phyloP scores from a whole-genome alignment of 2,888 invertebrate species.

The Alviniconcha strummeri region DNA sequence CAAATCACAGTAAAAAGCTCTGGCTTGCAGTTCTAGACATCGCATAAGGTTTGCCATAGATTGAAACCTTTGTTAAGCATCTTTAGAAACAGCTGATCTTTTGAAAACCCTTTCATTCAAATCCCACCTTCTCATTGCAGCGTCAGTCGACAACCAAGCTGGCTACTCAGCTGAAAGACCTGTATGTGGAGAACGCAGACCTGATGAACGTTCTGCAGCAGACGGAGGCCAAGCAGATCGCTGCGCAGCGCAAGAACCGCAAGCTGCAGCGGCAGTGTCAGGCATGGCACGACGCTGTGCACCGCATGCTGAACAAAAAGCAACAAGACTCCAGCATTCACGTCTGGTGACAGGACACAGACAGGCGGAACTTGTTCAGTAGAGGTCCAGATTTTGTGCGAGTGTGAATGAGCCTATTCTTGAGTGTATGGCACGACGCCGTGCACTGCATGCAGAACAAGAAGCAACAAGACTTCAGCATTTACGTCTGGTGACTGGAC shows the following conservation, averaged over 20 bases:
- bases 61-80: too few relatives aligned
- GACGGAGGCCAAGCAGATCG: conserved; percentile 62
- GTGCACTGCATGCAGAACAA: conserved; percentile 24
- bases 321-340: not conserved
- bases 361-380: not conserved
- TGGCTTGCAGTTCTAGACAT: too few relatives aligned
- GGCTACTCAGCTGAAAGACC: conserved; percentile 61
- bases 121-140: conserved; percentile 44
- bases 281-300: conserved; percentile 46
- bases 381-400: too few relatives aligned
- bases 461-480: not conserved
- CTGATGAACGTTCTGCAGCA: conserved; percentile 58
- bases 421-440: conserved; percentile 42
- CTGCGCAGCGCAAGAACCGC: conserved; percentile 56
- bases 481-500: not conserved
- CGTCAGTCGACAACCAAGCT: conserved; percentile 54
- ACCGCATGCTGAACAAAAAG: conserved; percentile 17
- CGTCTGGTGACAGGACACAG: not conserved
- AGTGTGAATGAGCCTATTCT: too few relatives aligned
- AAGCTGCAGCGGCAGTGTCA: conserved; percentile 58
- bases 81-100: too few relatives aligned
- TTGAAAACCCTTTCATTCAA: too few relatives aligned
- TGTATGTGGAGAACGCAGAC: conserved; percentile 66
- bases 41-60: too few relatives aligned
- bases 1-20: too few relatives aligned